Base-by-base conservation (phyloP, 1,140 invertebrate species). In the Zaprionus ornatus region DNA sequence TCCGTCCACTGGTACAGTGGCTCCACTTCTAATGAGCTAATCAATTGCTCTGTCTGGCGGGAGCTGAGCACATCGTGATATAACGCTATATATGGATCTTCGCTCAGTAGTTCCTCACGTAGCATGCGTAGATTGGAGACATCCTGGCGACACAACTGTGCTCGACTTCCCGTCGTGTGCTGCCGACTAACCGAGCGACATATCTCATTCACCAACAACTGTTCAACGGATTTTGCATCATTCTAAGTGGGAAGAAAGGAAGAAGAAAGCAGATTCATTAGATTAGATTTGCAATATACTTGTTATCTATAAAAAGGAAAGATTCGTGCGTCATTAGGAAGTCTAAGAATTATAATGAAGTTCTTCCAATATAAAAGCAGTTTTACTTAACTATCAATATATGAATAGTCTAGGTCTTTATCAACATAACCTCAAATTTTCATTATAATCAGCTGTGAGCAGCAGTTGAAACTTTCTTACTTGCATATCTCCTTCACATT, bases 81-180 rank as follows among this genome's bases (percentile, higher is more conserved):
- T 10, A 99, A 94, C 35, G 97, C 94, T 75, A 99, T 96, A 62
- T 95, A 94, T 0, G 99, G 99, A 25, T 97, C 95, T 4, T 96
- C 92, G 92, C 96, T 99, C 96, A 82, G 99, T 93, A 91, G 97
- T 95, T 61, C 99, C 98, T 15, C 97, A 98, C 91, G 96, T 94
- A 55, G 94, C 0, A 98, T 98, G 1, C 95, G 96, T 25, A 99
- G 93, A 96, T 97, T 0, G 97, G 96, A 66, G 95, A 94, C 12
- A 3, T 79, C 77, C 29, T 82, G 45, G 0, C 63, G 63, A 48
- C 91, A 92, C 23, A 70, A 19, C 9, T 15, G 48, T 1, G 62
- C 52, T n/a, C 60, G 74, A 27, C 68, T 80, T 42, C 75, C 74
- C 27, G 48, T 56, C 12, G 48, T 65, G 13, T 17, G 5, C 27